Evolutionary conservation across 2,113 vertebrate species (phyloP), one percentile per base, ranked within the genome.

Genomic region (Rousettus leschenaultii): DNA sequence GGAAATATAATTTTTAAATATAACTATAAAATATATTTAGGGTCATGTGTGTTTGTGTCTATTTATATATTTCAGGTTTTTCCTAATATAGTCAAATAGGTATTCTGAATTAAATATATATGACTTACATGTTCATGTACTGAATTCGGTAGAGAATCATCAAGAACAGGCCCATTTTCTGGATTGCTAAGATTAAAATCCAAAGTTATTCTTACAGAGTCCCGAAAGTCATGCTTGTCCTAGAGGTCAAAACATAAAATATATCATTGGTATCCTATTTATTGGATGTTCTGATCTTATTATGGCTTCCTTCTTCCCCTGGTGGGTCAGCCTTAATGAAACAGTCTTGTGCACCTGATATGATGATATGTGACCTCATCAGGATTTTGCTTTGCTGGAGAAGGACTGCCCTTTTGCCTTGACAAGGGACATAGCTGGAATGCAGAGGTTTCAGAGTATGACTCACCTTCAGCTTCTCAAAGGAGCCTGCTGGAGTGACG

Each of bases 211-310:
- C 99, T 99, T 89, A 99, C 98, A 1, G 99, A 99, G 90, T 99
- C 99, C 86, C 99, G 98, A 97, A 99, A 99, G 97, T 99, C 99
- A 95, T 98, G 99, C n/a, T 99, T 99, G 74, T 99, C 98, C 99
- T 99, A 98, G 19, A 95, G 95, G 96, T 38, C 61, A 96, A 91
- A 83, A 95, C 68, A 97, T 0, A 97, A 91, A 89, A 95, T 2
- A 71, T 15, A 19, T 93, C 38, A 85, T 10, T 80, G 53, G 35
- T 1, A 55, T 61, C n/a, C 11, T 9, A 26, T 8, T 30, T 63
- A 22, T 7, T 55, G 24, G 16, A n/a, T 40, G 45, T 13, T 77
- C 70, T 35, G 51, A 59, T 33, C 55, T 63, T 33, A 4, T 15
- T 7, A 13, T 16, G 43, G 24, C 11, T 78, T 66, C 63, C 26